Base-by-base conservation (phyloP, 2,113 vertebrate genomes). In the Spilogale gracilis region DNA sequence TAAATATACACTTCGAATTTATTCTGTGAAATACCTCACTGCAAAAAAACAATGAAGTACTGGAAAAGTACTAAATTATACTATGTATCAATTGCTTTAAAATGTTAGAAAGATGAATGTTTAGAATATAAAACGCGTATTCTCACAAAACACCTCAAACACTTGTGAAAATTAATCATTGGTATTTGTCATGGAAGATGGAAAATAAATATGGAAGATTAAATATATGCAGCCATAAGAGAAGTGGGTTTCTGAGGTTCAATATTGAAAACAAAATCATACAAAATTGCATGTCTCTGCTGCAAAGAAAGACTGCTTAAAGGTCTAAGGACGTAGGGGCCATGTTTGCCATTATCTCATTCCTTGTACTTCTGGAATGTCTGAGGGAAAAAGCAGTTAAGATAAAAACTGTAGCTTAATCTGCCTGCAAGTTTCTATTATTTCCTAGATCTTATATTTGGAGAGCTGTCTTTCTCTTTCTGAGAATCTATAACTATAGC, bases 11-110 rank as follows among this genome's bases (percentile, higher is more conserved):
- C 14, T 87, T 91, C 38, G 17, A 18, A 81, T 58, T 81, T 52
- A 95, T 74, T 81, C 88, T 96, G 25, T 71, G 65, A 95, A 96
- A 89, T 85, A 50, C n/a, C 25, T 91, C 67, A 60, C 21, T 65
- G 30, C 45, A 97, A 58, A 78, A 61, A 50, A 2, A 17, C 30
- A 92, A 32, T 86, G 21, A 82, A 54, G 16, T 63, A 60, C 2
- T 69, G 13, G 16, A 21, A 58, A 96, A 80, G 14, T 32, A 79
- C 60, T 79, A n/a, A 94, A n/a, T 82, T 58, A 83, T 32, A n/a
- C 16, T 76, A 23, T 27, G 27, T 48, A 71, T 23, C 69, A 38
- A 65, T 17, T 52, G 21, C 21, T 79, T 82, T 21, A 79, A 87
- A 96, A 60, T 4, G 4, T 78, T 79, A 76, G 79, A 74, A 79